Base-by-base conservation (phyloP, 2,888 invertebrate genomes). In the Nemoura dubitans region DNA sequence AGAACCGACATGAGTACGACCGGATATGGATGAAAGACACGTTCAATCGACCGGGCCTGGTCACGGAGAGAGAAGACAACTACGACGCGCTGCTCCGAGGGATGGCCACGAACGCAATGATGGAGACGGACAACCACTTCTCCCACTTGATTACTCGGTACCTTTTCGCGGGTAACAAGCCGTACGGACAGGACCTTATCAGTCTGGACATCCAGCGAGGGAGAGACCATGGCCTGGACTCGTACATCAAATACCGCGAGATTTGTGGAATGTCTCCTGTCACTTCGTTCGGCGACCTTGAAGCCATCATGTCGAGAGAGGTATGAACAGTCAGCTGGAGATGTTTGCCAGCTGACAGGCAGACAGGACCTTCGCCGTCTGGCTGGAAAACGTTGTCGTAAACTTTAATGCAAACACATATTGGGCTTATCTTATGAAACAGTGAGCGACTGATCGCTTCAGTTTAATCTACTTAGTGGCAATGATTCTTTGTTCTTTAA, bases 201-300 rank as follows among this genome's bases (percentile, higher is more conserved):
- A 88, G 90, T 2, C 86, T 90, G 83, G 90, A 90, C 85, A 89
- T 90, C 83, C 90, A 90, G 87, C 87, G 91, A 27, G 90, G 88
- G 16, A 88, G 90, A 30, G 90, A 90, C 86, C 90, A 90, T 87
- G 90, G 89, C 7, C 29, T 90, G 10, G 87, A 88, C 10, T 87
- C 88, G 2, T 90, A 90, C 85, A 89, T 89, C 43, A 82, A 86
- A 6, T 90, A 88, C 86, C 86, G 89, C 59, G 87, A 84, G n/a
- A 36, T 89, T 16, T 90, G 90, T 87, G 88, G 89, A 43, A 84
- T 90, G 7, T 88, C 88, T 0, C 87, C 87, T 81, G 89, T 88
- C 25, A 78, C 30, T 7, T 30, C 82, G 21, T 89, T 89, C 81
- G 78, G 85, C 14, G 89, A 88, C 76, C 87, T 89, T 28, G 76